A percentile compares a stretch with the other conserved stretches of the same genome.
These are phyloP conservation scores for Pseudopipra pipra DNA, from an alignment of 2,113 vertebrate species.

Conservation along the genomic window DNA sequence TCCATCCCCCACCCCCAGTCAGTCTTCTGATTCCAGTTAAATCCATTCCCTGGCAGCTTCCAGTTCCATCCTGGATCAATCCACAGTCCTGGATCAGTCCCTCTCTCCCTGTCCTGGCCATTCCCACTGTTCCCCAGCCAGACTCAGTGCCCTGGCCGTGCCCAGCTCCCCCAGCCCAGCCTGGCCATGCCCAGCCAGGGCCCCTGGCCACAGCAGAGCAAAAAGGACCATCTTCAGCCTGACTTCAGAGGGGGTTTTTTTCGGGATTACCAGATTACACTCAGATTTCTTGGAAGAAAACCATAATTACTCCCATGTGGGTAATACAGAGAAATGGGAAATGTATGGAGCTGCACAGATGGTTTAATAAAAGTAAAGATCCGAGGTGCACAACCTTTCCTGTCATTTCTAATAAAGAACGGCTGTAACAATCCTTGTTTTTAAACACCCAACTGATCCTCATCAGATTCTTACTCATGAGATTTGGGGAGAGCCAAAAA, in stretches of 20 bases:
- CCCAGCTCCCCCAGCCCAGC: not conserved
- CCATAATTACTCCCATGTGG: not conserved
- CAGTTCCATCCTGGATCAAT: not conserved
- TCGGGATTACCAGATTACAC: conserved; percentile 18
- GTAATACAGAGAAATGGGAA: not conserved
- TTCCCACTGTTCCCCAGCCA: rapidly evolving
- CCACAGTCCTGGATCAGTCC: not conserved
- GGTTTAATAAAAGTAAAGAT: not conserved
- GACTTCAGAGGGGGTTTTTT: not conserved
- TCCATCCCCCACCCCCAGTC: too few species aligned
- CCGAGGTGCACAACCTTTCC: not conserved
- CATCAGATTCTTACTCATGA: not conserved
- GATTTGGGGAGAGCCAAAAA: not conserved
- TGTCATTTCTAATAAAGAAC: not conserved
- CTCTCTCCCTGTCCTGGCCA: not conserved
- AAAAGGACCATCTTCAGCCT: not conserved
- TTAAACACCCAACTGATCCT: not conserved
- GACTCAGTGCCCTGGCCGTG: not conserved
- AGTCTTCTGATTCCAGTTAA: not conserved
- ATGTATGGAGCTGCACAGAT: not conserved
- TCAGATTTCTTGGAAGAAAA: conserved; percentile 38
- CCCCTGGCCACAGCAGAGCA: rapidly evolving
- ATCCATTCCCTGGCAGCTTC: not conserved
- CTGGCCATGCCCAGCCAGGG: not conserved
- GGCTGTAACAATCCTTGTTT: not conserved